Conservation (phyloP, 2,888 invertebrate genomes). For the Litoditis marina region DNA sequence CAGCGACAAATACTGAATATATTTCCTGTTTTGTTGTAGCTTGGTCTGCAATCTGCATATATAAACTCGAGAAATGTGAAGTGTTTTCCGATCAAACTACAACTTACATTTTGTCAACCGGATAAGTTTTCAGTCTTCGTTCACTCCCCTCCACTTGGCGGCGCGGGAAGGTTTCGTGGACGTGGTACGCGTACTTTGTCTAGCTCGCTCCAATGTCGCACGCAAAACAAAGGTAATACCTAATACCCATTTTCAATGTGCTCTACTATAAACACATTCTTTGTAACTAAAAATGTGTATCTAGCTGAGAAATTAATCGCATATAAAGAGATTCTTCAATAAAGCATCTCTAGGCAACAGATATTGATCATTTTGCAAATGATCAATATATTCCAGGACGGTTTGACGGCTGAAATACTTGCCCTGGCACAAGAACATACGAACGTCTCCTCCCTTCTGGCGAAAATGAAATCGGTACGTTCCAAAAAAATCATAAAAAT, state of each 20-base stretch:
- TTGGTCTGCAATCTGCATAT: too few species aligned
- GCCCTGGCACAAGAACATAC: constrained; percentile 75
- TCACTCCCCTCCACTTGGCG: constrained; percentile 72
- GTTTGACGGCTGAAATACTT: constrained; percentile 75
- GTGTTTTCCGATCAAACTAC: background rate
- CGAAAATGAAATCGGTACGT: constrained; percentile 70
- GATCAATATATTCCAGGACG: too few species aligned
- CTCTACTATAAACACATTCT: constrained; percentile 17
- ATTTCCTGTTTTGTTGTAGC: too few species aligned
- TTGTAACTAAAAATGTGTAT: too few species aligned
- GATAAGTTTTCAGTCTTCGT: constrained; percentile 54
- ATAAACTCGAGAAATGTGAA: too few species aligned
- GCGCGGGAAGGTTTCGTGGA: constrained; percentile 74
- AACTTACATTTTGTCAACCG: background rate
- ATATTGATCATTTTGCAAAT: too few species aligned
- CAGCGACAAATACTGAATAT: background rate
- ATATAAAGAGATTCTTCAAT: too few species aligned
- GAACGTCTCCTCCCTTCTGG: constrained; percentile 72
- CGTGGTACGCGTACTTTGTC: constrained; percentile 72
- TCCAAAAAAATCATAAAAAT: background rate
- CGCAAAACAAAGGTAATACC: constrained; percentile 28
- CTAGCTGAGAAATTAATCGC: too few species aligned
- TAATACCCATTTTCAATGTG: too few species aligned
- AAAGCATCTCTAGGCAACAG: too few species aligned
- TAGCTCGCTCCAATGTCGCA: constrained; percentile 70